A percentile compares a stretch with the other conserved stretches of the same genome.
phyloP scores from a whole-genome alignment of 30 jellyfish, hydroid and myxozoan species.

The Chrysaora quinquecirrha region DNA sequence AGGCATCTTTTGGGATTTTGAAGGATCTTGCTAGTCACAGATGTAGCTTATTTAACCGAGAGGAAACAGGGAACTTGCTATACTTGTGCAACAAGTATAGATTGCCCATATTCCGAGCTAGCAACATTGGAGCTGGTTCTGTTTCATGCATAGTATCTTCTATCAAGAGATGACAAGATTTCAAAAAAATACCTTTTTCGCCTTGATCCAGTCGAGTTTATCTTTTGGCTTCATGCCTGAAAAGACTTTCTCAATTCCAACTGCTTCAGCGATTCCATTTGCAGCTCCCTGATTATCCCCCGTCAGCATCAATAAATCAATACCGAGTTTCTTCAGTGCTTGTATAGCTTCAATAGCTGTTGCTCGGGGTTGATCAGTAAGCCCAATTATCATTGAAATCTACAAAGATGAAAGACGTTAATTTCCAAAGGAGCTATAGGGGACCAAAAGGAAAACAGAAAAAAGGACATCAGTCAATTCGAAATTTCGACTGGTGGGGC shows the following conservation, averaged over 20 bases:
- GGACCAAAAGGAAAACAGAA: too few relatives aligned
- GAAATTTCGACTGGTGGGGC: too few relatives aligned
- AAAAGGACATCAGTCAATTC: too few relatives aligned
- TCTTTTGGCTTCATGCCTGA: constrained; percentile 69
- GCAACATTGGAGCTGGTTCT: too few relatives aligned
- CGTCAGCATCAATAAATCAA: constrained; percentile 49
- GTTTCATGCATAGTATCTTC: too few relatives aligned
- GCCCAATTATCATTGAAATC: constrained; percentile 48
- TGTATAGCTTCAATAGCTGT: constrained; percentile 47
- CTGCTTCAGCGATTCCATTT: constrained; percentile 7
- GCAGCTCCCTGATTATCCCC: constrained; percentile 83
- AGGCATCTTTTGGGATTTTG: too few relatives aligned
- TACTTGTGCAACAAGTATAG: too few relatives aligned
- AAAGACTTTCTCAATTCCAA: constrained; percentile 39
- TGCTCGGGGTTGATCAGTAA: constrained; percentile 65
- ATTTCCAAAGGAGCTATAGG: background rate
- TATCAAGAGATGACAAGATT: too few relatives aligned
- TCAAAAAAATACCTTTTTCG: constrained; percentile 34
- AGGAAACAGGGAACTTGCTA: too few relatives aligned
- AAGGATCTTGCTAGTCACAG: too few relatives aligned
- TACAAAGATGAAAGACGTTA: background rate
- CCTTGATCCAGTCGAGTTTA: constrained; percentile 47
- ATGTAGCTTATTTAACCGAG: too few relatives aligned
- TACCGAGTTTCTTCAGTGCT: constrained; percentile 7
- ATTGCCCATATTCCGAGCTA: too few relatives aligned